These are phyloP conservation scores for Plusia festucae DNA, from an alignment of 2,888 invertebrate genomes.

Conservation along the genomic window DNA sequence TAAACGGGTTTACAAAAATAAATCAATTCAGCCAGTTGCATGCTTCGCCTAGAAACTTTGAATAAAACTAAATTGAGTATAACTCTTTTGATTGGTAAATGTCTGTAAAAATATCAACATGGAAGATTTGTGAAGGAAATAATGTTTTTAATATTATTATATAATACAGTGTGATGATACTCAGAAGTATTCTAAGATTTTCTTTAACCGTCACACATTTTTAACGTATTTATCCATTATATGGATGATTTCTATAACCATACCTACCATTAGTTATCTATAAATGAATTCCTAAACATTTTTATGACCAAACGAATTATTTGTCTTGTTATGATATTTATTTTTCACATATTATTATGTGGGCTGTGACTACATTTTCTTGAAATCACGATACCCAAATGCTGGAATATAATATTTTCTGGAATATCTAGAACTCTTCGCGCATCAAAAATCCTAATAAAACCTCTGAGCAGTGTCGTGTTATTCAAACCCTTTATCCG, in stretches of 20 bases:
- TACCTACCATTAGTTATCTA: background rate
- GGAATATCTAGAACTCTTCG: too few relatives aligned
- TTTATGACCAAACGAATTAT: too few relatives aligned
- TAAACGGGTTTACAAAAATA: conserved; percentile 31
- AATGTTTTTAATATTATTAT: background rate
- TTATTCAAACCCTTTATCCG: conserved; percentile 21
- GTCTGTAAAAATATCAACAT: background rate
- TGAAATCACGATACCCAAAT: too few relatives aligned
- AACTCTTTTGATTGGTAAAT: conserved; percentile 13
- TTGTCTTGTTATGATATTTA: too few relatives aligned
- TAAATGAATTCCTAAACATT: too few relatives aligned
- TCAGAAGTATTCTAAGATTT: background rate
- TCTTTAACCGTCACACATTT: too few relatives aligned
- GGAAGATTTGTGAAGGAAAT: conserved; percentile 30
- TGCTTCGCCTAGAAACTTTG: conserved; percentile 3
- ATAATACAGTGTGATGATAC: conserved; percentile 2
- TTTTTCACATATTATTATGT: too few relatives aligned
- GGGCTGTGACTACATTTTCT: too few relatives aligned
- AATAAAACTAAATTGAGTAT: conserved; percentile 31
- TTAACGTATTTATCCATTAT: too few relatives aligned
- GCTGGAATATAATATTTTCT: too few relatives aligned
- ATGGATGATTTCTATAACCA: too few relatives aligned
- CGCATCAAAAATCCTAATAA: background rate
- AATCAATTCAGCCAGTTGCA: conserved; percentile 7
- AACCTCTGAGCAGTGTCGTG: conserved; percentile 9